These are phyloP conservation scores for Pristionchus pacificus DNA, from an alignment of 1,140 invertebrate genomes.

Conservation along the genomic window DNA sequence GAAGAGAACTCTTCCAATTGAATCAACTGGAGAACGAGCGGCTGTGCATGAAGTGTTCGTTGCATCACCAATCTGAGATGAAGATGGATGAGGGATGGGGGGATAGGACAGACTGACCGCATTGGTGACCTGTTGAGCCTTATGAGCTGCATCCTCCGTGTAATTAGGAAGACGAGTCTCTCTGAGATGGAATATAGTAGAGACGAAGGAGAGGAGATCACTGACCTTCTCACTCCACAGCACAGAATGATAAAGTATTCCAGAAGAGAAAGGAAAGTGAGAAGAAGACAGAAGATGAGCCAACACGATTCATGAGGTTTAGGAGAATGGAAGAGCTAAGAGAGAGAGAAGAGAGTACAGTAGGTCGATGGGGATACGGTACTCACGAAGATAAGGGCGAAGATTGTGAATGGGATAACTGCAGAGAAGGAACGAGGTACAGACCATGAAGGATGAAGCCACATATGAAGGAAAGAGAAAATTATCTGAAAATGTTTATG, in stretches of 20 bases:
- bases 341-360: not conserved
- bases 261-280: conserved; percentile 38
- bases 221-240: conserved; percentile 37
- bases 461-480: conserved; percentile 50
- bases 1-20: conserved; percentile 47
- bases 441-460: conserved; percentile 51
- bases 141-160: conserved; percentile 21
- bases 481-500: conserved; percentile 40
- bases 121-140: conserved; percentile 9
- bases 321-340: conserved; percentile 9
- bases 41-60: conserved; percentile 12
- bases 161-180: conserved; percentile 23
- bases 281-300: conserved; percentile 36
- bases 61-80: conserved; percentile 25
- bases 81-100: conserved; percentile 16
- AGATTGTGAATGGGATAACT: conserved; percentile 50
- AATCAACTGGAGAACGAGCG: conserved; percentile 28
- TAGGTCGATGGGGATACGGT: not conserved
- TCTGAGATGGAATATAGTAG: conserved; percentile 11
- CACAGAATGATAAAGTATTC: conserved; percentile 42
- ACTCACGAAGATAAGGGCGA: conserved; percentile 45
- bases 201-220: conserved; percentile 6
- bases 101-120: conserved; percentile 17
- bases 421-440: conserved; percentile 51
- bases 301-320: conserved; percentile 15